phyloP scores from a whole-genome alignment of 2,888 invertebrate genomes.

The Polyploca ridens region DNA sequence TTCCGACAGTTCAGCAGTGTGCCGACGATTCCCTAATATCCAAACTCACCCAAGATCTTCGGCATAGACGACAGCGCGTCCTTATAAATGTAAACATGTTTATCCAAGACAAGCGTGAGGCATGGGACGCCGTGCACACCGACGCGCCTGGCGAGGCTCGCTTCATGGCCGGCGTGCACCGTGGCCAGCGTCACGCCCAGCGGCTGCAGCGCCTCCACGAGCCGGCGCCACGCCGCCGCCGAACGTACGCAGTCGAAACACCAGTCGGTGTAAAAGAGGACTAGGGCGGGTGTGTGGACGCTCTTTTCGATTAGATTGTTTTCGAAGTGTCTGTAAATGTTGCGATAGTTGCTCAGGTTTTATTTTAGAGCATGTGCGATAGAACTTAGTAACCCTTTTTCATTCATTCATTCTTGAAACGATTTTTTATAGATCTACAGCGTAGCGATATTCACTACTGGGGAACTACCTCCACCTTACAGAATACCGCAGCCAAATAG shows the following conservation, averaged over 20 bases:
- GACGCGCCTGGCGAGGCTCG: constrained; percentile 89
- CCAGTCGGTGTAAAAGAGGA: constrained; percentile 97
- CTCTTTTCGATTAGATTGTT: constrained; percentile 94
- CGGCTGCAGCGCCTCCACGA: constrained; percentile 94
- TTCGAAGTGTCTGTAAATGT: constrained; percentile 90
- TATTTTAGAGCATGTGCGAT: too few relatives aligned
- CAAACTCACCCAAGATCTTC: constrained; percentile 90
- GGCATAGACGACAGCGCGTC: constrained; percentile 92
- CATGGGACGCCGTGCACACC: constrained; percentile 93
- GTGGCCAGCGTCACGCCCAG: constrained; percentile 93
- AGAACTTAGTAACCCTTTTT: too few relatives aligned
- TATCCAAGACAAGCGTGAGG: constrained; percentile 91
- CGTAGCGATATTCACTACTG: too few relatives aligned
- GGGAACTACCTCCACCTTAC: too few relatives aligned
- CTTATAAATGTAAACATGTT: constrained; percentile 93
- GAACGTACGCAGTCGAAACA: constrained; percentile 96
- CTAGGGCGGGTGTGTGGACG: constrained; percentile 90
- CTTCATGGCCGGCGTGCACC: constrained; percentile 92
- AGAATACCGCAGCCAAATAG: too few relatives aligned
- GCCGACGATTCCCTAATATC: too few relatives aligned
- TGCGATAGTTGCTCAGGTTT: not conserved
- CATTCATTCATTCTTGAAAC: too few relatives aligned
- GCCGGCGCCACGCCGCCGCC: constrained; percentile 93
- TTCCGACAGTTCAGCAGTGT: too few relatives aligned
- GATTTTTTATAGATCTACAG: too few relatives aligned